Evolutionary conservation across 1,140 invertebrate species (phyloP), one percentile per base, ranked within the genome.

Genomic region (Danaus plexippus): DNA sequence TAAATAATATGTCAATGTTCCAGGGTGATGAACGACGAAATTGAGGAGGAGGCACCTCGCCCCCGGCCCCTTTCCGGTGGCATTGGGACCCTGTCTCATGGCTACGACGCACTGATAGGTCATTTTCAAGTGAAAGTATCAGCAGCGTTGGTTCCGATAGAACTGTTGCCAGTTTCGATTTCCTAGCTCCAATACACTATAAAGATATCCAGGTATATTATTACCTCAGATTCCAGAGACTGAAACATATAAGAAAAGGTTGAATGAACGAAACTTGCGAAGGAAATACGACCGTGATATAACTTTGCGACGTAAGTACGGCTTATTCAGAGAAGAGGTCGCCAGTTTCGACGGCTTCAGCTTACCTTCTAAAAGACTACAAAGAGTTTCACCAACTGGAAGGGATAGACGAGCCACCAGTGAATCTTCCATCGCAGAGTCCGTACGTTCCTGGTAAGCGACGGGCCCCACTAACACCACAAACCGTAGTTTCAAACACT

Each of bases 101-200:
- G 83, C 64, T 86, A 13, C 80, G 80, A 1, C 75, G 80, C 32
- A 73, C 76, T 56, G 79, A 84, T 7, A 66, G 64, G 12, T 69
- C 71, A 10, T 69, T 65, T n/a, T 85, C 80, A 45, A 77, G 65
- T 50, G 81, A 84, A 42, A 85, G 83, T 46, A 63, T 86, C 10
- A 80, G 77, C 4, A 85, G 80, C 57, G 79, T 75, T 9, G 82
- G 91, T 64, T 94, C 92, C 66, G 92, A 91, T 11, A 89, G 92
- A 11, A 93, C 92, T 0, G 91, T 91, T 0, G 90, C 88, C 8
- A 93, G 92, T 66, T 94, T 94, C 73, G 90, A 92, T 8, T 94
- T 92, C 70, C 75, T 92, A 50, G 75, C 88, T n/a, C 89, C 90
- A 4, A 73, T 78, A 13, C 73, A 80, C 32, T 87, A 89, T 71